Percentiles rank a stretch among this genome's conserved stretches.
Evolutionary conservation across 2,113 vertebrate species (phyloP).

Genomic region (Eulemur rufifrons): DNA sequence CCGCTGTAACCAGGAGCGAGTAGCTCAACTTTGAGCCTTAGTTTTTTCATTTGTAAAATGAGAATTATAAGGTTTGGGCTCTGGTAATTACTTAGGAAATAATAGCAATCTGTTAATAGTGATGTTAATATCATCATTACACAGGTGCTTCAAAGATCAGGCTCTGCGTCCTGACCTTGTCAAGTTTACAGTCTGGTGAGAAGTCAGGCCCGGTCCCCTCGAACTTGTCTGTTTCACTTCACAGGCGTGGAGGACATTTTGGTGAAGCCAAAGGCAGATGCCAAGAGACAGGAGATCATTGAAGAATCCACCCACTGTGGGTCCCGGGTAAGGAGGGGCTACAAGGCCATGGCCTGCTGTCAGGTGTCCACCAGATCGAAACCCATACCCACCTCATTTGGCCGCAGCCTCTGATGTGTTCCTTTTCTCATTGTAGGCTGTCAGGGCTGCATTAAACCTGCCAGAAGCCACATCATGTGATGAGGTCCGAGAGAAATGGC

Average conservation of each 20-base stretch:
- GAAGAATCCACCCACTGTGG: constrained; percentile 88
- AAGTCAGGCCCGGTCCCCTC: neutral
- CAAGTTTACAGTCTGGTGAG: neutral
- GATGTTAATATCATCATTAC: neutral
- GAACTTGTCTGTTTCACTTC: constrained; percentile 34
- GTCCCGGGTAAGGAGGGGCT: constrained; percentile 84
- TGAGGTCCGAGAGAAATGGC: constrained; percentile 91
- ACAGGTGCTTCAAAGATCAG: neutral
- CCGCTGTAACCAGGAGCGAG: neutral
- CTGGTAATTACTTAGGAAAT: neutral
- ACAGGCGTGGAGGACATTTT: constrained; percentile 97
- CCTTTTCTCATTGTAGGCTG: constrained; percentile 84
- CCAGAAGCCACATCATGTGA: constrained; percentile 81
- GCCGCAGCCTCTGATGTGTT: neutral
- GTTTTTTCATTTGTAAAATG: neutral
- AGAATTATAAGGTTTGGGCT: neutral
- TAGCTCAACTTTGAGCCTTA: neutral
- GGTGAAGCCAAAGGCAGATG: constrained; percentile 90
- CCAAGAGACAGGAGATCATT: constrained; percentile 88
- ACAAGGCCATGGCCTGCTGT: accelerated
- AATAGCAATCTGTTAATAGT: neutral
- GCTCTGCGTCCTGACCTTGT: neutral
- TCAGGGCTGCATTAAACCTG: constrained; percentile 92
- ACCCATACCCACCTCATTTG: neutral
- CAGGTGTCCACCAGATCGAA: neutral